Base-by-base conservation (phyloP, 2,797 vertebrate species). In the Rhadinocentrus ornatus region DNA sequence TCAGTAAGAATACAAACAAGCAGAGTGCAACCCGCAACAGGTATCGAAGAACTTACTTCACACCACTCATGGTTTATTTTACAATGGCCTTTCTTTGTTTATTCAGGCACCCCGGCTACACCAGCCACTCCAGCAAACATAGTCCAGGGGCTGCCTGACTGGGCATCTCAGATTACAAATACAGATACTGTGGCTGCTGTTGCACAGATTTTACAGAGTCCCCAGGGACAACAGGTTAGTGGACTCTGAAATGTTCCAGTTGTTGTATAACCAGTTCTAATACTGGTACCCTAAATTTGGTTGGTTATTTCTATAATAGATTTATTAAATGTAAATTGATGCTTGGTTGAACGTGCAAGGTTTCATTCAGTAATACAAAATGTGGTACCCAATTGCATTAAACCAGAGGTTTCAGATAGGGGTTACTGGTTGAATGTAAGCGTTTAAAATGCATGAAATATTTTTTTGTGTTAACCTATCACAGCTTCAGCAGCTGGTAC, bases 161-260 rank as follows among this genome's bases (percentile, higher is more conserved):
- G 98, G 98, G 96, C 97, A 0, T 98, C 98, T 61, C 98, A 99
- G 90, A 98, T 99, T 80, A 95, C 95, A 69, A 99, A 96, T 91
- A 97, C 97, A 34, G 98, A 99, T 86, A 98, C 98, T 0, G 96
- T 99, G 81, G 96, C 98, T 76, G 98, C 98, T 26, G 97, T 99
- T 46, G 98, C 98, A 52, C 98, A 99, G 88, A 98, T 99, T 86
- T 91, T 99, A 69, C 98, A 99, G 77, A 99, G 97, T 91, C 98
- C 98, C 52, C 98, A 99, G 84, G 98, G 98, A 69, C 98, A 99
- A 48, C 98, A 99, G 97, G 98, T 99, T 69, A 92, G 91, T n/a
- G 20, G 60, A 12, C 22, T 52, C 8, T 24, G 48, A 9, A 24
- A 20, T 8, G 5, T 3, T 35, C 34, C 34, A 35, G 34, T 46